A percentile compares a stretch with the other conserved stretches of the same genome.
phyloP scores from a whole-genome alignment of 2,888 invertebrate species.

The Timema podura region DNA sequence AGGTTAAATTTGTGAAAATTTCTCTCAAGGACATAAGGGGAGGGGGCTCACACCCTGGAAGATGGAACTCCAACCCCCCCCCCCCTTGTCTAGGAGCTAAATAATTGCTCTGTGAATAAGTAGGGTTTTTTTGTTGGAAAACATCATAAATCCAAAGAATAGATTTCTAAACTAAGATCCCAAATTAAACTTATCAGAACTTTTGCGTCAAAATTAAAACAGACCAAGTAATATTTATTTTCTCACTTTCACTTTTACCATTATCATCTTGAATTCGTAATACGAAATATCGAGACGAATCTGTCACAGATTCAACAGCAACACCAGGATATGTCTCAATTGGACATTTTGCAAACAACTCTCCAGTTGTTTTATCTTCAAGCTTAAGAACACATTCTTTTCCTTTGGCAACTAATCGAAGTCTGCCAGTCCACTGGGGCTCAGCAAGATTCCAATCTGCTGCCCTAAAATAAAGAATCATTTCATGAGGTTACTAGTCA shows the following conservation, averaged over 20 bases:
- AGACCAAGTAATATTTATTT: too few species aligned
- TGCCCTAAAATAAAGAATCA: slow-evolving; percentile 62
- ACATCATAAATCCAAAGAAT: too few species aligned
- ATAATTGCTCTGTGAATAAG: too few species aligned
- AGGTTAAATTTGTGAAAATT: too few species aligned
- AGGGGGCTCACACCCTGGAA: too few species aligned
- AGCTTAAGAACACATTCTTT: slow-evolving; percentile 84
- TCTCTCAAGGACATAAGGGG: too few species aligned
- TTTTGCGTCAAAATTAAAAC: neutral
- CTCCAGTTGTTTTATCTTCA: slow-evolving; percentile 91
- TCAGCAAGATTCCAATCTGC: slow-evolving; percentile 98
- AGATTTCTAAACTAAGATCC: too few species aligned
- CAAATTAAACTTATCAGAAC: neutral
- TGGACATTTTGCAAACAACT: slow-evolving; percentile 94
- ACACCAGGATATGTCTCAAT: slow-evolving; percentile 93
- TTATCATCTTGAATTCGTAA: slow-evolving; percentile 91
- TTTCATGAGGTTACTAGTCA: too few species aligned
- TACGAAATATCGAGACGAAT: slow-evolving; percentile 97
- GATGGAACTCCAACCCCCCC: too few species aligned
- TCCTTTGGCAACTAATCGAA: slow-evolving; percentile 87
- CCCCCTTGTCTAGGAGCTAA: too few species aligned
- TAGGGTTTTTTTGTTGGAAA: too few species aligned
- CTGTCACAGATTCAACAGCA: slow-evolving; percentile 92
- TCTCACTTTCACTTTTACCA: slow-evolving; percentile 51
- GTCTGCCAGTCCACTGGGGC: slow-evolving; percentile 98